A percentile compares a stretch with the other conserved stretches of the same genome.
Conservation (phyloP, 2,113 vertebrate genomes). For the Varanus salvator region DNA sequence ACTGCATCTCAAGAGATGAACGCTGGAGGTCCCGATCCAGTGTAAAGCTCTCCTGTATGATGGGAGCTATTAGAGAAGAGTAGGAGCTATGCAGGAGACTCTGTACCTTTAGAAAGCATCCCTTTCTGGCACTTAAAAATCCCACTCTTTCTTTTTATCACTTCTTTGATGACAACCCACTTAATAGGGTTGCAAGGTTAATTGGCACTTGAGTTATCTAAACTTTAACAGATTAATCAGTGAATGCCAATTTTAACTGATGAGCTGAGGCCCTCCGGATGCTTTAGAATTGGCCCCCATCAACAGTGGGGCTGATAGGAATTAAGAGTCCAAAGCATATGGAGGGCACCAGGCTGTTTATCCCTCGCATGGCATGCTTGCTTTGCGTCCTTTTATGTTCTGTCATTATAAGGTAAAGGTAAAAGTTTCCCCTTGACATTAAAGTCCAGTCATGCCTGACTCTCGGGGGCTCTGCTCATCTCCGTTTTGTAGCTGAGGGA, state of each 20-base stretch:
- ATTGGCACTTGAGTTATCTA: background rate
- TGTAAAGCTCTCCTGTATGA: background rate
- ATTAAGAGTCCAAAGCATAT: too few relatives aligned
- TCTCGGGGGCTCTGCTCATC: too few relatives aligned
- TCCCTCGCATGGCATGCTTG: background rate
- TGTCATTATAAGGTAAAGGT: background rate
- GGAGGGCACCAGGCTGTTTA: too few relatives aligned
- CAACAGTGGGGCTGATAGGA: too few relatives aligned
- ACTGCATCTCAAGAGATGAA: background rate
- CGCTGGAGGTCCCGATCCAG: background rate
- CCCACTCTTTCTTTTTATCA: background rate
- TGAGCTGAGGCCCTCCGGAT: too few relatives aligned
- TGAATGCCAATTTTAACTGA: background rate
- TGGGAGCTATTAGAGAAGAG: background rate
- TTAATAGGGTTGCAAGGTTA: background rate
- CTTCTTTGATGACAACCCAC: background rate
- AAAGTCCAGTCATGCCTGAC: too few relatives aligned
- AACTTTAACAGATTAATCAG: background rate
- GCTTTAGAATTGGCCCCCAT: too few relatives aligned
- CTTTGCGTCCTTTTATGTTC: background rate
- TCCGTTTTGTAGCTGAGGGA: too few relatives aligned
- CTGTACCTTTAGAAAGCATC: background rate
- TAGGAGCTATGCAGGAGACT: background rate
- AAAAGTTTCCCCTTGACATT: too few relatives aligned
- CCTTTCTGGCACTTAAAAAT: background rate